Base-by-base conservation (phyloP, 2,888 invertebrate species). In the Lasioglossum leucozonium region DNA sequence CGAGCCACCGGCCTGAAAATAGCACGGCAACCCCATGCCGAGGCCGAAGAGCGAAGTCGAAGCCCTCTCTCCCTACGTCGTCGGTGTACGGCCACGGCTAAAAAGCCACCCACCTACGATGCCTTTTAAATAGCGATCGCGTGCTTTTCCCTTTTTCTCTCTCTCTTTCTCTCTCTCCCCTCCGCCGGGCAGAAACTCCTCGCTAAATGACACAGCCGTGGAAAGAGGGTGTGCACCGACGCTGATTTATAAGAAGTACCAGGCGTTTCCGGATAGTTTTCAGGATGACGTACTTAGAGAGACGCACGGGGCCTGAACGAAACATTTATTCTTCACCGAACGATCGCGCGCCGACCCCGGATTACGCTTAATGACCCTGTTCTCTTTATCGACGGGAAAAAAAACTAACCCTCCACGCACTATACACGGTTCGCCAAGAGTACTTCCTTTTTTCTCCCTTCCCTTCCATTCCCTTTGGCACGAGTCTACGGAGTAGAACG, bases 11-110 rank as follows among this genome's bases (percentile, higher is more conserved):
- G 87, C 88, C 90, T 87, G 89, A 91, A 90, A 92, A 93, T 93
- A 90, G 90, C 92, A 89, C 90, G 90, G 84, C 92, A 92, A 93
- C 93, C 93, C 93, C 93, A 93, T 93, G 93, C 93, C 92, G 92
- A 93, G 93, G 89, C 89, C 77, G 83, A 86, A 79, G 62, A 88
- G 75, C 86, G 82, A 90, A 89, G 90, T 89, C 85, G 79, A 87
- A 81, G 82, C 71, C 82, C 82, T 86, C 82, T 86, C 88, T 82
- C 81, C 58, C 88, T 72, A 81, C 79, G 77, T 75, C 85, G 79
- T 77, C 85, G 76, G 81, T 82, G 77, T 74, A 84, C 75, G 73
- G 37, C 82, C 74, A 67, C 82, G 77, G 80, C 82, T 88, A 83
- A 90, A 90, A 88, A 90, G 83, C 79, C 88, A 86, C 85, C 90